Conservation (phyloP, 2,113 vertebrate species). For the Etia nguti region DNA sequence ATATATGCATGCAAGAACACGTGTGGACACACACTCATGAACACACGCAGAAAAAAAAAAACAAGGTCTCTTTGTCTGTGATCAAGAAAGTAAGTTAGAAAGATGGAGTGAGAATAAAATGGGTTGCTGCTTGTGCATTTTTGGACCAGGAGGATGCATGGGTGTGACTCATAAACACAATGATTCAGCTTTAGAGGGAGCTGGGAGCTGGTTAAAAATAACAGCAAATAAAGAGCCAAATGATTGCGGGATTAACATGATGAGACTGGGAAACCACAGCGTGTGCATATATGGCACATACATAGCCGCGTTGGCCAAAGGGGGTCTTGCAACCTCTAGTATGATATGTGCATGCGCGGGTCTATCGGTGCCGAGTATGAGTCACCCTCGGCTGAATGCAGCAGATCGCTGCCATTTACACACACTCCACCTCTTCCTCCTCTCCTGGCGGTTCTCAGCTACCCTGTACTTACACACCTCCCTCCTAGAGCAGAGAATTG, state of each 20-base stretch:
- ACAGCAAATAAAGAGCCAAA: slow-evolving; percentile 45
- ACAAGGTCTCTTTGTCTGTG: slow-evolving; percentile 60
- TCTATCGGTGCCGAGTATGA: not conserved
- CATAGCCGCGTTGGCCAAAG: not conserved
- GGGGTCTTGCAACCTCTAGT: not conserved
- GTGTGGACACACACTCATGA: slow-evolving; percentile 23
- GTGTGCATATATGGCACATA: not conserved
- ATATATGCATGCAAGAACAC: slow-evolving; percentile 49
- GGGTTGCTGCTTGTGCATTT: slow-evolving; percentile 15
- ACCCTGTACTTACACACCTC: slow-evolving; percentile 61
- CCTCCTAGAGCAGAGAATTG: slow-evolving; percentile 14
- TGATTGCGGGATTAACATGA: slow-evolving; percentile 38
- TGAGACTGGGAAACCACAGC: slow-evolving; percentile 29
- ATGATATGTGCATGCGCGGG: not conserved
- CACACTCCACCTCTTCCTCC: slow-evolving; percentile 23
- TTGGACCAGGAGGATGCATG: slow-evolving; percentile 44
- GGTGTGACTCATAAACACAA: slow-evolving; percentile 58
- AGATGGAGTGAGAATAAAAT: not conserved
- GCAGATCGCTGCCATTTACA: not conserved
- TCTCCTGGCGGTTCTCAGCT: slow-evolving; percentile 30
- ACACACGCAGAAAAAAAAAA: not conserved
- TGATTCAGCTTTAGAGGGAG: slow-evolving; percentile 51
- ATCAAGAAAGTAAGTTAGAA: slow-evolving; percentile 19
- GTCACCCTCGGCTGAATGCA: slow-evolving; percentile 20
- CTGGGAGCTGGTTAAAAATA: slow-evolving; percentile 55